Evolutionary conservation across 2,113 vertebrate species (phyloP).

Genomic region (Noctilio leporinus): DNA sequence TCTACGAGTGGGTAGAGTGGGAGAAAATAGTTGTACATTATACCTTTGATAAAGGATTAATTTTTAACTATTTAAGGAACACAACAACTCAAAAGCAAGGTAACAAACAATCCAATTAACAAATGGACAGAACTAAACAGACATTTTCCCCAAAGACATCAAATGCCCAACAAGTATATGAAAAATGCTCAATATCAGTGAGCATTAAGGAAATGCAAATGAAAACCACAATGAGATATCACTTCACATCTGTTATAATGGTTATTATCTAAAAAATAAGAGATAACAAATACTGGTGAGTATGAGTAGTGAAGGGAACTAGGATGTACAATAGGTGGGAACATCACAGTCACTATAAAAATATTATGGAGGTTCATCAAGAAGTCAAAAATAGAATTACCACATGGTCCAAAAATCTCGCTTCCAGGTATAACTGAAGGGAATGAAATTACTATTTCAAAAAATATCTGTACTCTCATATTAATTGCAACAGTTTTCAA

Average conservation of each 20-base stretch:
- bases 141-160: background rate
- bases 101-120: background rate
- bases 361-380: background rate
- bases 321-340: background rate
- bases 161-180: background rate
- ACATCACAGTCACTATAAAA: background rate
- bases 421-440: background rate
- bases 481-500: background rate
- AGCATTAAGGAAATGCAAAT: background rate
- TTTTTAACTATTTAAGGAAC: background rate
- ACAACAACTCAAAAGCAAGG: background rate
- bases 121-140: background rate
- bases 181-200: background rate
- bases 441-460: background rate
- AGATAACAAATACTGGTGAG: background rate
- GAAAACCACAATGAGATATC: background rate
- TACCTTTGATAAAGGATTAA: background rate
- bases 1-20: background rate
- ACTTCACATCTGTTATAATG: background rate
- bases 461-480: background rate
- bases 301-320: background rate
- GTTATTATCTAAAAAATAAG: background rate
- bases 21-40: background rate
- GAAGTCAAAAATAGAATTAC: background rate
- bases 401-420: background rate